Base-by-base conservation (phyloP, 2,888 invertebrate species). In the Mimas tiliae region DNA sequence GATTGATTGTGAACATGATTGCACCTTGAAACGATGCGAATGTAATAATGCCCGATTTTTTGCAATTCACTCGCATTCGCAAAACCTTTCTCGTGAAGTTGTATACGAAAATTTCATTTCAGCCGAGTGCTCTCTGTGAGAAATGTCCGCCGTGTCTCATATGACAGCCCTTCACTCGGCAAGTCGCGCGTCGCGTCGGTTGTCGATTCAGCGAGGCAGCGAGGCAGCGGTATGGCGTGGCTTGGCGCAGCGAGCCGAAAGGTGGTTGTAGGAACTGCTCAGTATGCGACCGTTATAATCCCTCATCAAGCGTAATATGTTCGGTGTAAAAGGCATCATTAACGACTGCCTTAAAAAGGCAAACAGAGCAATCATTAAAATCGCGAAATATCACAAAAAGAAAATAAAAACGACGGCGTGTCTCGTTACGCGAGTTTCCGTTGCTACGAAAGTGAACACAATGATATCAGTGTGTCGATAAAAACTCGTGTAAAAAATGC, bases 321-420 rank as follows among this genome's bases (percentile, higher is more conserved):
- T 83, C 83, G 85, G 90, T 87, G 89, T 87, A 92, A 91, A 90
- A 91, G 85, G 88, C 89, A 90, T 93, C 91, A 91, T 93, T 93
- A 93, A 90, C 85, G 90, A 89, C 86, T 83, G 82, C 93, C 92
- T 89, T 92, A 89, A 91, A 91, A 92, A 91, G 92, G 89, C 83
- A 85, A 91, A 90, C 87, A 87, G 91, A 89, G 88, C 92, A 89
- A 89, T 92, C 88, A 91, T 91, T 91, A 91, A 91, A 90, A 84
- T 88, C 85, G 87, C 80, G 84, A 90, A 90, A 91, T 90, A 91
- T 90, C 87, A 85, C 82, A 89, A 88, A 87, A 87, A 88, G 84
- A 87, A 87, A 88, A 86, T 83, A 88, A 87, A 84, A 87, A 87
- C 85, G 84, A 82, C 84, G 73, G 81, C 79, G 80, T 82, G 86